phyloP scores from a whole-genome alignment of 2,888 invertebrate species.

The Chrysopilus asiliformis region DNA sequence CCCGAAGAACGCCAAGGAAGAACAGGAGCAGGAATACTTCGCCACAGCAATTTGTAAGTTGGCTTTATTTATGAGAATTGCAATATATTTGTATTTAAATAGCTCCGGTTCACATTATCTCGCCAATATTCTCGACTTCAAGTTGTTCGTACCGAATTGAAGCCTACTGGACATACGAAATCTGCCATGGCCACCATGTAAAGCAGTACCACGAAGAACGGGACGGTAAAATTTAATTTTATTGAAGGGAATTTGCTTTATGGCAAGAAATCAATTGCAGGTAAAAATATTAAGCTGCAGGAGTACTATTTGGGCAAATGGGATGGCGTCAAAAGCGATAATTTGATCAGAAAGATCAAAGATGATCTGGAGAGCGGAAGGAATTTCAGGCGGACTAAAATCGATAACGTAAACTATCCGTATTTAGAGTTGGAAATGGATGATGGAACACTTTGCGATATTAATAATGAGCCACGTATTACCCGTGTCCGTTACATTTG shows the following conservation, averaged over 20 bases:
- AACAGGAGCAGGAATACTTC: conserved; percentile 28
- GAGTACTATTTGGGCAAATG: conserved; percentile 76
- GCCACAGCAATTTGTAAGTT: conserved; percentile 25
- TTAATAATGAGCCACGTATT: conserved; percentile 70
- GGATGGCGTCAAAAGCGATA: conserved; percentile 50
- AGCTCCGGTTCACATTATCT: conserved; percentile 62
- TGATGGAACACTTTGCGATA: conserved; percentile 84
- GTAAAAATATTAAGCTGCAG: conserved; percentile 67
- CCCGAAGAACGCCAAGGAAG: conserved; percentile 45
- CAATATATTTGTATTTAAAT: not conserved
- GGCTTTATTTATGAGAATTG: not conserved
- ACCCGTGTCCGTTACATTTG: conserved; percentile 82
- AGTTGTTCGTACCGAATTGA: conserved; percentile 78
- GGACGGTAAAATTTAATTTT: conserved; percentile 42
- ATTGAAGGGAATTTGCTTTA: not conserved
- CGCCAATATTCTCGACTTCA: conserved; percentile 60
- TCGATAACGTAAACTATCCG: conserved; percentile 80
- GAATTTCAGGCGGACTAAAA: conserved; percentile 51
- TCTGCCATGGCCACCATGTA: conserved; percentile 84
- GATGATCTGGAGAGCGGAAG: conserved; percentile 41
- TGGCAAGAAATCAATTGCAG: conserved; percentile 16
- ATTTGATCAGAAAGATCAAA: conserved; percentile 40
- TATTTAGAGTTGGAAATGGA: conserved; percentile 77
- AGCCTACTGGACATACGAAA: conserved; percentile 92
- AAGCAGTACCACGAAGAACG: conserved; percentile 93